Evolutionary conservation across 2,888 invertebrate genomes (phyloP), one percentile per base, ranked within the genome.

Genomic region (Clistopyga incitator): DNA sequence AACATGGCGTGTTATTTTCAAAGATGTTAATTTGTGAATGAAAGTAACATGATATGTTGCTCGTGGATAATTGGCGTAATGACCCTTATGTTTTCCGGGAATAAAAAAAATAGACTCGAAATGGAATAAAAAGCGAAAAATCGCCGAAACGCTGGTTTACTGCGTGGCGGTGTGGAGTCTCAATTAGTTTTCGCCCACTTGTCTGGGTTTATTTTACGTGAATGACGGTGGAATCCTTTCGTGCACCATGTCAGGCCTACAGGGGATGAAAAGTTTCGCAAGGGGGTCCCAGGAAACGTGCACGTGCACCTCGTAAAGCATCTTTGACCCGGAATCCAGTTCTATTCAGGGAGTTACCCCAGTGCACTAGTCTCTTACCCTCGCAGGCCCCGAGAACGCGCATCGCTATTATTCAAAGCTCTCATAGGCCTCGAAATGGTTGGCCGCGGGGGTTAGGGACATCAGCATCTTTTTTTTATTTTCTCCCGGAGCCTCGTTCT

Each of bases 261-360:
- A 13, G 56, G 64, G 47, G 45, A 67, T 45, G 50, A 68, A 56
- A 47, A 54, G 65, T 45, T 50, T 70, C 42, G 52, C 23, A 45
- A 72, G 71, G 67, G 74, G 67, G 74, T 67, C 67, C 67, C 80
- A 71, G 75, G 65, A 67, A 64, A 70, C 42, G 38, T 61, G 71
- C 56, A 47, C 71, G 76, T 67, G 82, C 78, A 78, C 67, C 78
- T 68, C 83, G 76, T 77, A 81, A 81, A 82, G 81, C 86, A 86
- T 84, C 84, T 86, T 84, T 86, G 86, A 86, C 86, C 86, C 76
- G 81, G 86, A 86, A 86, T 84, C 81, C 67, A 68, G 64, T 76
- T 77, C 84, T 84, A 86, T 82, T 86, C 82, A 84, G 38, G 65
- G 82, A 78, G 74, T 80, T 72, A 79, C 75, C 82, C 78, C 79